Evolutionary conservation across 1,140 invertebrate genomes (phyloP).

Genomic region (Helicoverpa armigera): DNA sequence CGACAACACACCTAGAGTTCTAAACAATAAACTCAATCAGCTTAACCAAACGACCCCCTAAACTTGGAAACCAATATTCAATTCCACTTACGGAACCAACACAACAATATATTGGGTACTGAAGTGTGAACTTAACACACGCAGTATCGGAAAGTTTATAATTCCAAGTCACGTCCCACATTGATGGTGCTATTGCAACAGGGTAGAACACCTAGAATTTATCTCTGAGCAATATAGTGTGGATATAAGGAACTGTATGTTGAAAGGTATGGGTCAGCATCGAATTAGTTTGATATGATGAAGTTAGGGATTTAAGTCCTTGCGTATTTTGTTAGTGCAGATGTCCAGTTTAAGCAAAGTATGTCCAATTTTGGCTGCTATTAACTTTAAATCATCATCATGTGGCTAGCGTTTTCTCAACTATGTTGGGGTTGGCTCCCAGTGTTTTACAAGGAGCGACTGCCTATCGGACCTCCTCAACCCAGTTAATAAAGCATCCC

Average conservation of each 20-base stretch:
- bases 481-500: too few species aligned
- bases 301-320: too few species aligned
- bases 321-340: too few species aligned
- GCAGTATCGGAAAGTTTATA: neutral
- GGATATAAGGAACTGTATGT: conserved; percentile 8
- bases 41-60: neutral
- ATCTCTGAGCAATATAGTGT: conserved; percentile 25
- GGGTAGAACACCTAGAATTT: conserved; percentile 28
- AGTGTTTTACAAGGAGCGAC: too few species aligned
- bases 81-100: neutral
- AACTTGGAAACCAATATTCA: conserved; percentile 1
- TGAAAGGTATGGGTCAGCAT: neutral
- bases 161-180: conserved; percentile 47
- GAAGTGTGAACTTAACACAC: conserved; percentile 14
- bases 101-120: conserved; percentile 7
- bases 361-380: too few species aligned
- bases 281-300: neutral
- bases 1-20: too few species aligned
- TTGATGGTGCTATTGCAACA: conserved; percentile 33
- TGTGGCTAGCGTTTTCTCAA: too few species aligned
- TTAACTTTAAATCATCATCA: too few species aligned
- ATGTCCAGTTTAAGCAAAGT: too few species aligned
- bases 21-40: too few species aligned
- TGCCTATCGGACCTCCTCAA: too few species aligned
- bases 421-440: too few species aligned